Conservation (phyloP, 2,888 invertebrate genomes). For the Philaethria dido region DNA sequence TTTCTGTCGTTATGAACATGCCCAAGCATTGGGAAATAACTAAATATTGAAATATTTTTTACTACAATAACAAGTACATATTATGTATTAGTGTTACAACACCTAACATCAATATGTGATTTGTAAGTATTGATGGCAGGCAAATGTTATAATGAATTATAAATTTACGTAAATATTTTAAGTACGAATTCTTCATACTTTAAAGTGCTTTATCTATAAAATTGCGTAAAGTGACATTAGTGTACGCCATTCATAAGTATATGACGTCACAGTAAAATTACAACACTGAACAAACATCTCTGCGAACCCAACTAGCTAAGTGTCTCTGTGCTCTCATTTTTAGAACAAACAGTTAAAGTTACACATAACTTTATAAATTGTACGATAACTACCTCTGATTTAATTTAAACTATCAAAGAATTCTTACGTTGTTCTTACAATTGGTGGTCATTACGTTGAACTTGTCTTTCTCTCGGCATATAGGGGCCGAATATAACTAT, state of each 20-base stretch:
- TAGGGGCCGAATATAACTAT: constrained; percentile 47
- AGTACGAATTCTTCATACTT: constrained; percentile 8
- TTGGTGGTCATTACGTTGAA: constrained; percentile 45
- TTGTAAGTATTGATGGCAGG: not conserved
- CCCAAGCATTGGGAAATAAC: too few species aligned
- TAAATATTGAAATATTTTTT: too few species aligned
- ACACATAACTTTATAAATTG: constrained; percentile 51
- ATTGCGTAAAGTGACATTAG: constrained; percentile 45
- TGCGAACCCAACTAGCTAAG: constrained; percentile 53
- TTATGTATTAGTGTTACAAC: too few species aligned
- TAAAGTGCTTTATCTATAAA: constrained; percentile 42
- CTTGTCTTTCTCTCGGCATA: constrained; percentile 49
- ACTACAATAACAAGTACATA: too few species aligned
- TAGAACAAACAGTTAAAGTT: constrained; percentile 59
- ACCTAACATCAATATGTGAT: too few species aligned
- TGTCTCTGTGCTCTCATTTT: constrained; percentile 68
- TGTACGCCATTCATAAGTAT: constrained; percentile 40
- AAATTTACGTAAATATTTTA: not conserved
- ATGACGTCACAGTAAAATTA: constrained; percentile 70
- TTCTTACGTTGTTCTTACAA: constrained; percentile 44
- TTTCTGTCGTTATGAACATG: too few species aligned
- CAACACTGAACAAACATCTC: constrained; percentile 73
- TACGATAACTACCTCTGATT: constrained; percentile 38
- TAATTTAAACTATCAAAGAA: constrained; percentile 38
- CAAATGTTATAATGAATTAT: not conserved